A percentile compares a stretch with the other conserved stretches of the same genome.
phyloP scores from a whole-genome alignment of 2,113 vertebrate genomes.

The Centropus bengalensis region DNA sequence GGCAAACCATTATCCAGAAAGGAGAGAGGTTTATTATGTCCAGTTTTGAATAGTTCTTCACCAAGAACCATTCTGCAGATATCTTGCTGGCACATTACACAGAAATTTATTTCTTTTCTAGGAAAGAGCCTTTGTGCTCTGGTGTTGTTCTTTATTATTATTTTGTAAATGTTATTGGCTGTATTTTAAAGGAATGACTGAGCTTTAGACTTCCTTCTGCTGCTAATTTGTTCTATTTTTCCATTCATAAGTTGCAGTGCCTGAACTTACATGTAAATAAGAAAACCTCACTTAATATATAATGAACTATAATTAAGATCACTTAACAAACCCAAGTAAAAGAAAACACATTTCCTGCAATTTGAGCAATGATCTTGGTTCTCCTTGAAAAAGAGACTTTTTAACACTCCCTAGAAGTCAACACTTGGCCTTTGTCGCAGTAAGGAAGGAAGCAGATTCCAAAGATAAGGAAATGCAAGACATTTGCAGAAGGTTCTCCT shows the following conservation, averaged over 20 bases:
- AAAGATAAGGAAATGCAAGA: slow-evolving; percentile 16
- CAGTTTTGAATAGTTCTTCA: not conserved
- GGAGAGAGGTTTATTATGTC: not conserved
- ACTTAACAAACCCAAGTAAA: not conserved
- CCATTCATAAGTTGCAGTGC: not conserved
- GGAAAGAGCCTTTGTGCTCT: not conserved
- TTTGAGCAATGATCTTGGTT: not conserved
- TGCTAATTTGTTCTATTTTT: not conserved
- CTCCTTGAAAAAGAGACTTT: not conserved
- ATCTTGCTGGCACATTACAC: not conserved
- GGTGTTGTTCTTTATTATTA: not conserved
- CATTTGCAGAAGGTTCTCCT: not conserved
- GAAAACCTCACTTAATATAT: not conserved
- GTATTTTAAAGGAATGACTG: not conserved
- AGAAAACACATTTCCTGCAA: not conserved
- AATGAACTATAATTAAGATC: not conserved
- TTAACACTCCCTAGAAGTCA: slow-evolving; percentile 12
- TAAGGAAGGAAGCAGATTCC: slow-evolving; percentile 33
- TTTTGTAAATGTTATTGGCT: not conserved
- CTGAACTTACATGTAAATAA: not conserved
- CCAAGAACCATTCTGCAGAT: not conserved
- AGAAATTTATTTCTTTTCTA: not conserved
- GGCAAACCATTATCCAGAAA: not conserved
- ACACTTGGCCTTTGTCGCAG: not conserved
- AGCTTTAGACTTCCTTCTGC: not conserved